Base-by-base conservation (phyloP, 23 tunicate species). In the Ciona savignyi region DNA sequence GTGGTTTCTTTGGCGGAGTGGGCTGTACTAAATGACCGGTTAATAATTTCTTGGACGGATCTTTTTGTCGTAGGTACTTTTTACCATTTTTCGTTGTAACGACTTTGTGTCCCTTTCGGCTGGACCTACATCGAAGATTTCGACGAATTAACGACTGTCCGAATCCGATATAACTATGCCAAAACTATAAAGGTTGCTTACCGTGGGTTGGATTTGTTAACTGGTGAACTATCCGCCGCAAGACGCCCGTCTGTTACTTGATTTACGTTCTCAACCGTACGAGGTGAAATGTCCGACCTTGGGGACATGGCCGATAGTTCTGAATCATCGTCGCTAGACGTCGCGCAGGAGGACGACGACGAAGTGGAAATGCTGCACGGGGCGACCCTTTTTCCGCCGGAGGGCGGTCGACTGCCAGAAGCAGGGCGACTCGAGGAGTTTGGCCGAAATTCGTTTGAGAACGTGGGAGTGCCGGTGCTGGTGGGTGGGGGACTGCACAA, bases 371-470 rank as follows among this genome's bases (percentile, higher is more conserved):
- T 60, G 33, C 97, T 88, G 25, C 80, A 49, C 2, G 81, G 35
- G 1, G 97, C 97, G 3, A 70, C 71, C 25, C 97, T 81, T 51
- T 91, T 91, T 1, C 84, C 97, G 11, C 86, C 86, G 20, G 97
- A 91, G 2, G 91, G 80, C 3, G 97, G 97, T 19, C 97, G 83
- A 31, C 33, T 78, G 0, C 81, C 78, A 2, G 85, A 77, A 26
- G 79, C 77, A 27, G 87, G 76, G 11, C 87, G 80, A 32, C 80
- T 82, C 25, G 62, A 31, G 0, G 62, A 72, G 4, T 70, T 66
- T 0, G 80, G 65, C 0, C 67, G 25, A 6, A 35, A 19, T 31
- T 56, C 67, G 0, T 29, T n/a, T 23, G 78, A 70, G 23, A 74
- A 32, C 3, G 61, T 27, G n/a, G 85, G 85, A 19, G 51, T 35